Evolutionary conservation across 64 coral and sea anemone genomes (phyloP).

Genomic region (Dendrophyllia cribrosa): DNA sequence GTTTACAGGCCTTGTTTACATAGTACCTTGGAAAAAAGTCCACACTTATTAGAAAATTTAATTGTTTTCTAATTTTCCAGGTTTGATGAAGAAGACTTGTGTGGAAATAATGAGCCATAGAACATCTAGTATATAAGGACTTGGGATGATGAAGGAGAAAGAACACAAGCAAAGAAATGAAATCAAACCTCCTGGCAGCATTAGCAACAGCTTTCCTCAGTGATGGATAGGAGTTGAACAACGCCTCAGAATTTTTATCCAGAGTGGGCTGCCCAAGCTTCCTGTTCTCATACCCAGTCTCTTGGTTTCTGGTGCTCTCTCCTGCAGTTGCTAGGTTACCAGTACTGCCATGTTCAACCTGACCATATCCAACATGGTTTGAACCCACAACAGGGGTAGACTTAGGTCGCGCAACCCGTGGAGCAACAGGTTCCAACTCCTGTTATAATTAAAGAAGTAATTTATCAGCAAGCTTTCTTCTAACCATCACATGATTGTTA

Average conservation of each 20-base stretch:
- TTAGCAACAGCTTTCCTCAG: constrained; percentile 78
- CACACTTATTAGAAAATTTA: no score
- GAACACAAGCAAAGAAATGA: background rate
- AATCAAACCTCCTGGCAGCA: constrained; percentile 29
- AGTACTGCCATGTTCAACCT: constrained; percentile 61
- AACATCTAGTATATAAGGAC: no score
- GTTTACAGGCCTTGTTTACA: no score
- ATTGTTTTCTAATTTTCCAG: no score
- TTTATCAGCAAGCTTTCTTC: background rate
- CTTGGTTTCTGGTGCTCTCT: constrained; percentile 87
- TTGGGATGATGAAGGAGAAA: background rate
- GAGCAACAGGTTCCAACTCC: constrained; percentile 11
- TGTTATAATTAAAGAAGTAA: background rate
- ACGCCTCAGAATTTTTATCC: constrained; percentile 47
- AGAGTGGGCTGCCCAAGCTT: constrained; percentile 53
- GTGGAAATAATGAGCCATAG: no score
- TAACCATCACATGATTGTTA: no score
- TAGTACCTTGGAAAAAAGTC: no score
- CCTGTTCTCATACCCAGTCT: constrained; percentile 84
- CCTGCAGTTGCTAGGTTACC: constrained; percentile 87
- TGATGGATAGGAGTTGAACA: constrained; percentile 69
- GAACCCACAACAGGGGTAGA: constrained; percentile 76
- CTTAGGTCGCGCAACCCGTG: constrained; percentile 71
- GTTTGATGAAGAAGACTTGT: no score
- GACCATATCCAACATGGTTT: constrained; percentile 34